These are phyloP conservation scores for Andricus grossulariae DNA, from an alignment of 1,140 invertebrate species.

Conservation along the genomic window DNA sequence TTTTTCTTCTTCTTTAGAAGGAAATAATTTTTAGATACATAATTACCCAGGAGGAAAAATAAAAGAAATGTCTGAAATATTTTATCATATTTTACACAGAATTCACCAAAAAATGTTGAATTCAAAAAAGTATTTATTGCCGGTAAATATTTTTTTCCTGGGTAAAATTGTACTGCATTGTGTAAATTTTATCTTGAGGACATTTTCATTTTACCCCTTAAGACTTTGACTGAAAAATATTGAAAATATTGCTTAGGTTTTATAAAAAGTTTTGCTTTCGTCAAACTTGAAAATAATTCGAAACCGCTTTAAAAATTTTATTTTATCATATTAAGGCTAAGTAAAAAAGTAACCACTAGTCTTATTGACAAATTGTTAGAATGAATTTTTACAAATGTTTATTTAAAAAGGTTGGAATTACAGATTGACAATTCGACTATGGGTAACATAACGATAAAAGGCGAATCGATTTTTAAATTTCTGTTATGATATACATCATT, in stretches of 20 bases:
- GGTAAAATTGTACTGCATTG: too few relatives aligned
- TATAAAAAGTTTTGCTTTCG: constrained; percentile 20
- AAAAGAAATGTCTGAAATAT: too few relatives aligned
- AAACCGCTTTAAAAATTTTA: neutral
- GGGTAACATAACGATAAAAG: neutral
- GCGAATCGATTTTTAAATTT: constrained; percentile 10
- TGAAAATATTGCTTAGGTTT: neutral
- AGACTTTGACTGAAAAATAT: too few relatives aligned
- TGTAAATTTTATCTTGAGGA: too few relatives aligned
- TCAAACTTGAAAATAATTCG: constrained; percentile 7
- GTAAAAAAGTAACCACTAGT: neutral
- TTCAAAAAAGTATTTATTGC: too few relatives aligned
- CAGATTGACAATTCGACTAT: constrained; percentile 15
- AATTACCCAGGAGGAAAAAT: too few relatives aligned
- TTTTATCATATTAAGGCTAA: neutral
- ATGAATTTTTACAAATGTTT: neutral
- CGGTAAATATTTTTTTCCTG: too few relatives aligned
- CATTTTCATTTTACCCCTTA: too few relatives aligned
- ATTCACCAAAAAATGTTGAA: too few relatives aligned
- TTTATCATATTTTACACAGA: too few relatives aligned
- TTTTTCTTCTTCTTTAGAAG: constrained; percentile 3
- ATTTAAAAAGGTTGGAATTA: neutral
- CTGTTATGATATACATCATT: constrained; percentile 15
- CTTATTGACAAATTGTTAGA: constrained; percentile 3
- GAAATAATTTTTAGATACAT: too few relatives aligned